Evolutionary conservation across 2,113 vertebrate species (phyloP).

Genomic region (Phrynosoma blainvillii): DNA sequence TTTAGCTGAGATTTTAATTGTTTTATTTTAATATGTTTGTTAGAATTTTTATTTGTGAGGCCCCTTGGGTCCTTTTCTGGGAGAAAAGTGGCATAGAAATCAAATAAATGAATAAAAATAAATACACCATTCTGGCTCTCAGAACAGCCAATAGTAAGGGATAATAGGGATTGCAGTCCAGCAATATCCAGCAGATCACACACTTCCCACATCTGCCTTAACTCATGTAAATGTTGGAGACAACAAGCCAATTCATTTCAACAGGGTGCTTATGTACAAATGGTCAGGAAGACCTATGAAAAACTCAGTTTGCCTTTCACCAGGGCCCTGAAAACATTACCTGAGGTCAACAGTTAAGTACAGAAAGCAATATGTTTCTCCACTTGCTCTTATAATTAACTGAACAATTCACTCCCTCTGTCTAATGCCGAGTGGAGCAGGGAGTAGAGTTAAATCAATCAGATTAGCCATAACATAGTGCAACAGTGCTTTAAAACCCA

Average conservation of each 20-base stretch:
- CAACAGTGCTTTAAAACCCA: slow-evolving; percentile 46
- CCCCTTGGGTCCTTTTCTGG: no score
- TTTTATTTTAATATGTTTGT: no score
- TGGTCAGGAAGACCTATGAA: slow-evolving; percentile 32
- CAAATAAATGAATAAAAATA: no score
- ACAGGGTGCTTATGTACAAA: background rate
- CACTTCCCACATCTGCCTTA: no score
- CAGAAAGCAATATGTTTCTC: slow-evolving; percentile 49
- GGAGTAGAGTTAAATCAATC: slow-evolving; percentile 18
- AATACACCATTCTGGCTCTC: no score
- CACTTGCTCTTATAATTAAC: slow-evolving; percentile 56
- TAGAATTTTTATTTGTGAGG: no score
- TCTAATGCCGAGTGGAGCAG: slow-evolving; percentile 31
- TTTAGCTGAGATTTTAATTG: no score
- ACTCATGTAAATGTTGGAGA: background rate
- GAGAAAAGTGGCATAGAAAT: no score
- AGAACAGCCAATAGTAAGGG: no score
- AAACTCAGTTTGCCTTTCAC: background rate
- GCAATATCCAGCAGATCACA: no score
- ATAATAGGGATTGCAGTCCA: no score
- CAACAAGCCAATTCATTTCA: background rate
- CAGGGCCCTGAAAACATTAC: slow-evolving; percentile 35
- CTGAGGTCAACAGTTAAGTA: slow-evolving; percentile 36
- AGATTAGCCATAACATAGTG: slow-evolving; percentile 48
- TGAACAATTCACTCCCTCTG: slow-evolving; percentile 38